Evolutionary conservation across 2,797 vertebrate genomes (phyloP), one percentile per base, ranked within the genome.

Genomic region (Chelon auratus): DNA sequence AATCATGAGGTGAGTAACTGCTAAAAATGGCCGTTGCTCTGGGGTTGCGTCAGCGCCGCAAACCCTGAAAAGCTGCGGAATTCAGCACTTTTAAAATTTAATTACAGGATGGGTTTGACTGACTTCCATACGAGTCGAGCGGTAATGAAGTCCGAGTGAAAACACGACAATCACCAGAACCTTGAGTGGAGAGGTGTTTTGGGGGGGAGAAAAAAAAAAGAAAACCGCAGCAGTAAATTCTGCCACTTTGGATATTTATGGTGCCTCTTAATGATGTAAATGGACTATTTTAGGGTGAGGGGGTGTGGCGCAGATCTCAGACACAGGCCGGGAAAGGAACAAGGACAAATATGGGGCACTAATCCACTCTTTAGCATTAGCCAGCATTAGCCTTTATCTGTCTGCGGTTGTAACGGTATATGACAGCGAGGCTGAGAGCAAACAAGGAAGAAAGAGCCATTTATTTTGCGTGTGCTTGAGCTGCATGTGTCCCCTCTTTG

Each of bases 351-450:
- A 78, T 68, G 71, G 81, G 64, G 4, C 82, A 77, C 67, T 91
- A 90, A 89, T 92, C 89, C 78, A 65, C 63, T 83, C 75, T 80
- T 78, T 77, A 81, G 73, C 73, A 84, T 90, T 72, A 91, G 77
- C 70, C 78, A 77, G 82, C 55, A 78, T 91, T 82, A 90, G 68
- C 82, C 72, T 82, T 88, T 56, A 81, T 90, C 78, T 78, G 81
- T 77, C 78, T 85, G 54, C 69, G 59, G 70, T 65, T 68, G 69
- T 51, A 82, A 60, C 26, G 11, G 69, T 60, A 33, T 40, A 67
- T 79, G 57, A 85, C 50, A 62, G 48, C 17, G 71, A 84, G 57
- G 47, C 66, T 15, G 45, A 67, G 70, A 62, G 75, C 66, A 63
- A 79, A 67, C 17, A 2, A 63, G 61, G 61, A 80, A 68, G 54